Conservation (phyloP, 1,140 invertebrate genomes). For the Spodoptera litura region DNA sequence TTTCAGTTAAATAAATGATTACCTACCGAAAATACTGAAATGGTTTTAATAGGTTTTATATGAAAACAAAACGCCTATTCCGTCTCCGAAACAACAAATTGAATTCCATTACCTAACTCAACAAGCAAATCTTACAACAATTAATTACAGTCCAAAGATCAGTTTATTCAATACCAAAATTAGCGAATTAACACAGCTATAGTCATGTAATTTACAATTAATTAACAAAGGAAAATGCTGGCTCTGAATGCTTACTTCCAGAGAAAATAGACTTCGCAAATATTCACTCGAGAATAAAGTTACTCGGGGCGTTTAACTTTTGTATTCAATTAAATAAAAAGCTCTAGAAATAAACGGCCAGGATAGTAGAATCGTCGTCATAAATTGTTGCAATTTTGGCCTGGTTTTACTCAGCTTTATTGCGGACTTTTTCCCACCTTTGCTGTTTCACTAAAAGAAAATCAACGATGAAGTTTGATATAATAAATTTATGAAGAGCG, state of each 20-base stretch:
- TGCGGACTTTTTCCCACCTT: constrained; percentile 36
- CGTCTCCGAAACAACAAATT: constrained; percentile 14
- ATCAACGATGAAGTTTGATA: background rate
- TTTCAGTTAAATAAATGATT: too few species aligned
- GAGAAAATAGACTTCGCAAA: constrained; percentile 78
- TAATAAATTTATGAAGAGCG: constrained; percentile 1
- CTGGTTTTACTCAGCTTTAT: constrained; percentile 61
- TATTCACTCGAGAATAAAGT: constrained; percentile 73
- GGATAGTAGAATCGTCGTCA: constrained; percentile 62
- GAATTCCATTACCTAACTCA: constrained; percentile 9
- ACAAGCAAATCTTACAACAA: constrained; percentile 24
- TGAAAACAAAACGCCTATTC: too few species aligned
- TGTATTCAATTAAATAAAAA: constrained; percentile 82
- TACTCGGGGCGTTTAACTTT: constrained; percentile 76
- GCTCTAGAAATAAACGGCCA: constrained; percentile 68
- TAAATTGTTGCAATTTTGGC: constrained; percentile 64
- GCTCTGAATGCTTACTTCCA: constrained; percentile 75
- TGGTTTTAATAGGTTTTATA: too few species aligned
- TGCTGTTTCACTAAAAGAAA: constrained; percentile 22
- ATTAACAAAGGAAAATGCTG: constrained; percentile 80
- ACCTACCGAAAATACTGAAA: too few species aligned
- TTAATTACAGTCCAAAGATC: constrained; percentile 37
- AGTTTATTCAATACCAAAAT: constrained; percentile 64
- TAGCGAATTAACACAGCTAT: constrained; percentile 75
- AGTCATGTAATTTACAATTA: constrained; percentile 81